phyloP scores from a whole-genome alignment of 2,888 invertebrate species.

The Heliconius charithonia region DNA sequence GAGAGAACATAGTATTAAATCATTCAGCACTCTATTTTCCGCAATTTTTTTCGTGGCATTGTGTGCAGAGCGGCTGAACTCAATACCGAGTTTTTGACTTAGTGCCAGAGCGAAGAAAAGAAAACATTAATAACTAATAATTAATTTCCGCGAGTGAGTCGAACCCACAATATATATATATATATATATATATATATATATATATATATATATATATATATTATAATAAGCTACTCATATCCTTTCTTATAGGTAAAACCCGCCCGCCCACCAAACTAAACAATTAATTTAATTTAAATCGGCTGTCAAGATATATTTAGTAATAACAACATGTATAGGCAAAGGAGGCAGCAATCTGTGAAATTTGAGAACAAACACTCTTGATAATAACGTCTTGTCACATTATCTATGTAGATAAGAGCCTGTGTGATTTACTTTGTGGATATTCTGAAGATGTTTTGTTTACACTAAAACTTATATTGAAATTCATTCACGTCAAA shows the following conservation, averaged over 20 bases:
- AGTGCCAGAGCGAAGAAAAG: too few relatives aligned
- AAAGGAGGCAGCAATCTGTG: constrained; percentile 32
- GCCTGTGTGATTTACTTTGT: constrained; percentile 2
- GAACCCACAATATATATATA: too few relatives aligned
- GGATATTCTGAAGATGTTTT: neutral
- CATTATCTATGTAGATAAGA: constrained; percentile 19
- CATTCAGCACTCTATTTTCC: too few relatives aligned
- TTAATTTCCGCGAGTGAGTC: too few relatives aligned
- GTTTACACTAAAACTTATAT: constrained; percentile 3
- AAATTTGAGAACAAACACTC: constrained; percentile 33
- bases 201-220: too few relatives aligned
- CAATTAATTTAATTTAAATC: constrained; percentile 12
- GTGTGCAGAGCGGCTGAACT: too few relatives aligned
- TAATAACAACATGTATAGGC: constrained; percentile 11
- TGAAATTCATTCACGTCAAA: neutral
- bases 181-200: too few relatives aligned
- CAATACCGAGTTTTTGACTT: too few relatives aligned
- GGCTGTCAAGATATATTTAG: constrained; percentile 6
- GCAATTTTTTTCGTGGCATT: too few relatives aligned
- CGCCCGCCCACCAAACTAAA: neutral
- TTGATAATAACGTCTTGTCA: constrained; percentile 20
- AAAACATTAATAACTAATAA: too few relatives aligned
- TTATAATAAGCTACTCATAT: too few relatives aligned
- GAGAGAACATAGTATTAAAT: too few relatives aligned
- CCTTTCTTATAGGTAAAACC: neutral